Evolutionary conservation across 2,797 vertebrate genomes (phyloP).

Genomic region (Nyctibius grandis): DNA sequence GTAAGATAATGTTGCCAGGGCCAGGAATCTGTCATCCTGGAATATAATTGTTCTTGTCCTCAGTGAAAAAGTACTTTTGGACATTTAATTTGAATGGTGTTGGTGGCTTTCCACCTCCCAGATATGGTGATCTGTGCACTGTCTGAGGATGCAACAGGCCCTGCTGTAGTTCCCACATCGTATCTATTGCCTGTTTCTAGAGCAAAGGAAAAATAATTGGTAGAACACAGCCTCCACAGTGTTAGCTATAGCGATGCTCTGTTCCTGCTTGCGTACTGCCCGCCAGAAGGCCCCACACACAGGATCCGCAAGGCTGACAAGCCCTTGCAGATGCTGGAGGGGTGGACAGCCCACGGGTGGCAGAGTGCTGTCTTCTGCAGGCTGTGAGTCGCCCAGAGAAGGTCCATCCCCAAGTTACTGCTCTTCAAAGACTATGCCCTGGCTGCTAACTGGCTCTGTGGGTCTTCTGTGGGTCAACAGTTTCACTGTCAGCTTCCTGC

Average conservation of each 20-base stretch:
- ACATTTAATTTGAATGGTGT: neutral
- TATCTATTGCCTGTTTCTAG: neutral
- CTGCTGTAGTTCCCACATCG: neutral
- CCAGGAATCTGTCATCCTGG: neutral
- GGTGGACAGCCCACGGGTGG: neutral
- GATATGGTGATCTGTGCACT: too few species aligned
- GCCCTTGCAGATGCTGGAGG: neutral
- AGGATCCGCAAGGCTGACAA: neutral
- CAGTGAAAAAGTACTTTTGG: neutral
- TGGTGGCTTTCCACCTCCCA: neutral
- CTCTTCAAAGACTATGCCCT: neutral
- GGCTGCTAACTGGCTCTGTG: neutral
- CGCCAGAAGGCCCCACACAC: neutral
- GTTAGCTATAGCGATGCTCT: rapidly evolving
- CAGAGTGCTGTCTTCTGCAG: neutral
- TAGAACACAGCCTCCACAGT: rapidly evolving
- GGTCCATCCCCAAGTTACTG: neutral
- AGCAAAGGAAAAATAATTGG: neutral
- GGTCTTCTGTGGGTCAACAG: neutral
- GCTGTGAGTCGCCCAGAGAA: neutral
- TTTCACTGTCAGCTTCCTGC: neutral
- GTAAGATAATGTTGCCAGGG: neutral
- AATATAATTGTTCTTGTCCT: neutral
- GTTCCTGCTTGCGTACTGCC: neutral
- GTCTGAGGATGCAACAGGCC: neutral